phyloP scores from a whole-genome alignment of 1,140 invertebrate species.

The Phocides pigmalion region DNA sequence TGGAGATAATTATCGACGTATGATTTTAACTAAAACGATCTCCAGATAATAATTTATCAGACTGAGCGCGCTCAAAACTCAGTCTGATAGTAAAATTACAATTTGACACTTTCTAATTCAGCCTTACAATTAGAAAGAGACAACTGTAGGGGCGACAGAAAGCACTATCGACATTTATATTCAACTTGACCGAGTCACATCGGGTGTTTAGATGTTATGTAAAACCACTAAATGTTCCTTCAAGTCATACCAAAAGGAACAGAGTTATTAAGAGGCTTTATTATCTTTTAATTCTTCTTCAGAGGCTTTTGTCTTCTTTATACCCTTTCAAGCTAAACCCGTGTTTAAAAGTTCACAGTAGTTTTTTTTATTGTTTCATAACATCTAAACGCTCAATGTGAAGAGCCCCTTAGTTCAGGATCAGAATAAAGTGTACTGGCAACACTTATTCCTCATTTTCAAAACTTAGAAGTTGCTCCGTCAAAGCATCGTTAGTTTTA shows the following conservation, averaged over 20 bases:
- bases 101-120: slow-evolving; percentile 80
- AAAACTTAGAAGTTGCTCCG: background rate
- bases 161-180: slow-evolving; percentile 36
- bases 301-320: no score
- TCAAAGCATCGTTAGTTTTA: background rate
- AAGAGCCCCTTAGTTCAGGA: background rate
- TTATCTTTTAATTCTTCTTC: no score
- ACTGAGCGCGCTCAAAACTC: slow-evolving; percentile 37
- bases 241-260: no score
- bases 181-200: background rate
- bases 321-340: no score
- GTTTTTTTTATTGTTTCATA: background rate
- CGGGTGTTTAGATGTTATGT: background rate
- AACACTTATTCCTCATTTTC: background rate
- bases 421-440: slow-evolving; percentile 5
- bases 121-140: slow-evolving; percentile 81
- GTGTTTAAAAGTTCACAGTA: no score
- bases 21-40: slow-evolving; percentile 12
- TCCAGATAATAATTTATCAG: slow-evolving; percentile 26
- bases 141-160: slow-evolving; percentile 53
- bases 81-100: slow-evolving; percentile 45
- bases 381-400: slow-evolving; percentile 1
- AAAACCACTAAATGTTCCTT: no score
- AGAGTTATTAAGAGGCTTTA: no score
- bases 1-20: background rate